Conservation (phyloP, 1,140 invertebrate genomes). For the Panagrolaimus sp. region DNA sequence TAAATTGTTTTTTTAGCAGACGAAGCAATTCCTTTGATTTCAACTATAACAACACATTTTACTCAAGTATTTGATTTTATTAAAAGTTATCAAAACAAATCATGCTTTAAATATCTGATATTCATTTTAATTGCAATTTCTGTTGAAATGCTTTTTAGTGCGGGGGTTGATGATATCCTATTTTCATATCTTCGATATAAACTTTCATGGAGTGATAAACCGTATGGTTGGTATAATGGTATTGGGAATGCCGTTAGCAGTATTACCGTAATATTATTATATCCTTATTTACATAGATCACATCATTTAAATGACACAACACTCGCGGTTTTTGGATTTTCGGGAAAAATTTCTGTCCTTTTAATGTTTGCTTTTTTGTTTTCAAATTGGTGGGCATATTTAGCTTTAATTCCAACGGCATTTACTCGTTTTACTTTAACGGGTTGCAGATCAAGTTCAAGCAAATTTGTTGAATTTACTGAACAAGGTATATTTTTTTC, state of each 20-base stretch:
- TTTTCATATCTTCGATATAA: constrained; percentile 43
- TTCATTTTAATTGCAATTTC: no score
- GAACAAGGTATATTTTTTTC: constrained; percentile 41
- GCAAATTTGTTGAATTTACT: constrained; percentile 32
- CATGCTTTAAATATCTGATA: no score
- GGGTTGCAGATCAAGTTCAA: constrained; percentile 40
- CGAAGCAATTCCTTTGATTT: no score
- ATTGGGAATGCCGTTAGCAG: constrained; percentile 29
- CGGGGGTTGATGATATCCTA: constrained; percentile 36
- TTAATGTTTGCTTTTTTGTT: constrained; percentile 38
- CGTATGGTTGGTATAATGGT: constrained; percentile 44
- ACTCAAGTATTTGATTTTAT: no score
- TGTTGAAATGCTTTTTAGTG: constrained; percentile 32
- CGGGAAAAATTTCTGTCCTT: constrained; percentile 40
- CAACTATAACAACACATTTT: no score
- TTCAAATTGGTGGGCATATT: constrained; percentile 26
- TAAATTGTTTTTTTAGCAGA: no score
- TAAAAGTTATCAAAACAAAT: no score
- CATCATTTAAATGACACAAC: constrained; percentile 26
- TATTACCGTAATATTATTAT: constrained; percentile 29
- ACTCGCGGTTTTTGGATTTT: constrained; percentile 38
- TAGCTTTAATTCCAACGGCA: constrained; percentile 28
- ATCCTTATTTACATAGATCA: constrained; percentile 32
- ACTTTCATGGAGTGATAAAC: constrained; percentile 37
- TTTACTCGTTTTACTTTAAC: constrained; percentile 48